Percentiles rank a stretch among this genome's conserved stretches.
These are phyloP conservation scores for Phymanthus crucifer DNA, from an alignment of 92 coral and sea anemone species.

Conservation along the genomic window DNA sequence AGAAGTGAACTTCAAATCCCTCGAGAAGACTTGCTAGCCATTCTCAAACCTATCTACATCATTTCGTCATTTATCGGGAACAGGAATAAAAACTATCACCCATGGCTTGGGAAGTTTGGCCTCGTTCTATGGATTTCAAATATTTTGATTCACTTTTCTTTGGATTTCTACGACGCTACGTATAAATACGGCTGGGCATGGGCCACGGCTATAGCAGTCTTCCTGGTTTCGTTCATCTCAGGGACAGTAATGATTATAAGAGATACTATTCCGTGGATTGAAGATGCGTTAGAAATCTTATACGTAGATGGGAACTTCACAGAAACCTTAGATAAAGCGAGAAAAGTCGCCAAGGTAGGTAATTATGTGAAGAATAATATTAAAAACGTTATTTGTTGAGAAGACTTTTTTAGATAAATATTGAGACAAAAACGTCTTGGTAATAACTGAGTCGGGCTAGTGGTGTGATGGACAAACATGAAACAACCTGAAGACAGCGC, in stretches of 20 bases:
- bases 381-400: background rate
- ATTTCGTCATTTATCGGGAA: slow-evolving; percentile 85
- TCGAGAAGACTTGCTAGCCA: slow-evolving; percentile 61
- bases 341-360: slow-evolving; percentile 69
- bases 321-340: slow-evolving; percentile 78
- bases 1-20: slow-evolving; percentile 29
- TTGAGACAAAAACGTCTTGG: background rate
- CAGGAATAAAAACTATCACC: slow-evolving; percentile 64
- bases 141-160: slow-evolving; percentile 70
- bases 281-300: slow-evolving; percentile 76
- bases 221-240: slow-evolving; percentile 72
- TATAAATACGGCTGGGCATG: slow-evolving; percentile 94
- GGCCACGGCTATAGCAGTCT: slow-evolving; percentile 90
- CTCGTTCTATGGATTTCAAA: slow-evolving; percentile 71
- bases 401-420: background rate
- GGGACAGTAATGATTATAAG: slow-evolving; percentile 69
- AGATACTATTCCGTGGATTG: slow-evolving; percentile 91
- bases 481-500: background rate
- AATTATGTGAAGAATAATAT: background rate
- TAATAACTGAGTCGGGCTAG: too few species aligned
- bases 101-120: slow-evolving; percentile 57
- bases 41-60: slow-evolving; percentile 67
- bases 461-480: too few species aligned
- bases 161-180: slow-evolving; percentile 94
- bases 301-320: slow-evolving; percentile 80